Evolutionary conservation across 2,797 vertebrate genomes (phyloP).

Genomic region (Pipistrellus pipistrellus): DNA sequence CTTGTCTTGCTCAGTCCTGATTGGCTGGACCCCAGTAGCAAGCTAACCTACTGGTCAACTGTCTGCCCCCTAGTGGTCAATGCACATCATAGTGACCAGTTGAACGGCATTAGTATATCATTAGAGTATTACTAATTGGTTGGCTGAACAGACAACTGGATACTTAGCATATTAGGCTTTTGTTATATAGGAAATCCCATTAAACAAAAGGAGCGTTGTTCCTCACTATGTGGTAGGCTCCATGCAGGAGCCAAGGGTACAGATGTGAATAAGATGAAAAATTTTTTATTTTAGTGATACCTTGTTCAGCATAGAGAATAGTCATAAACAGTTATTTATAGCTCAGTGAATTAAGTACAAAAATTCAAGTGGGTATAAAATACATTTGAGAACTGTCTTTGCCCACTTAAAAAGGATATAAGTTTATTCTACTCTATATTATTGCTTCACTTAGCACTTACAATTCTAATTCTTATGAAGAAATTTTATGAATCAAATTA

Average conservation of each 20-base stretch:
- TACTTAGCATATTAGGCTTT: too few relatives aligned
- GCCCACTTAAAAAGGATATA: background rate
- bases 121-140: too few relatives aligned
- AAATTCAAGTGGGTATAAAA: background rate
- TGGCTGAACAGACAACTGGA: too few relatives aligned
- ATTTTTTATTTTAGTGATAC: background rate
- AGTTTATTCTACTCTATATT: background rate
- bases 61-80: too few relatives aligned
- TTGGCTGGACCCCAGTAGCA: too few relatives aligned
- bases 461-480: background rate
- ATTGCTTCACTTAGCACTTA: background rate
- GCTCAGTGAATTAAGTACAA: conserved; percentile 5
- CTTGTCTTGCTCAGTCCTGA: too few relatives aligned
- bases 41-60: too few relatives aligned
- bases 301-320: background rate
- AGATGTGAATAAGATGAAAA: background rate
- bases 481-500: conserved; percentile 1
- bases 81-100: too few relatives aligned
- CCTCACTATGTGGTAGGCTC: background rate
- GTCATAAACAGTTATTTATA: background rate
- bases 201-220: background rate
- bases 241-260: background rate
- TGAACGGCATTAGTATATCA: too few relatives aligned
- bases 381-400: background rate
- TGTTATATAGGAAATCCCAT: background rate